Evolutionary conservation across 2,113 vertebrate species (phyloP), one percentile per base, ranked within the genome.

Genomic region (Seriola quinqueradiata): DNA sequence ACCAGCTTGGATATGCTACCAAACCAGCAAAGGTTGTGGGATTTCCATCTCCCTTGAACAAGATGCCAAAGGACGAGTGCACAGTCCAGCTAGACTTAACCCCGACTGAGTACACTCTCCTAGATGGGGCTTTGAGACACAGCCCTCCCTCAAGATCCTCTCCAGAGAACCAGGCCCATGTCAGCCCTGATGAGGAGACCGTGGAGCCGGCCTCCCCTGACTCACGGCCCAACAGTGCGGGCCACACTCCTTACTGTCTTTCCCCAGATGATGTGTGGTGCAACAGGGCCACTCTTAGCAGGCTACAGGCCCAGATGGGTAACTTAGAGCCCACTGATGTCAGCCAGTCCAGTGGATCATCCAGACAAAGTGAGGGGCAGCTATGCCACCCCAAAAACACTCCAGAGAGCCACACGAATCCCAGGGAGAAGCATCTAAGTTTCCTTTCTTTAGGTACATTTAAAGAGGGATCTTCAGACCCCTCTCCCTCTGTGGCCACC

Each of bases 401-500:
- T 5, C 21, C 77, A 50, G 92, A 93, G 36, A 77, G 76, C 72
- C 75, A 79, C 32, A 5, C 75, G 25, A 89, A 89, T 8, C 79
- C 92, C n/a, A 94, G 91, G 79, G 96, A 96, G 81, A 96, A 95
- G 83, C 95, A 95, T 36, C 86, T 96, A 0, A 96, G 93, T 9
- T 95, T 95, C 75, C 94, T 97, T 3, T 96, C 97, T 0, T 93
- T 97, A 42, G 96, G 97, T 61, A 93, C 97, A 0, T 95, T 97
- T 71, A 96, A 96, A 54, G 97, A 97, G 0, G 94, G 92, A 0
- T 73, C 92, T 17, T 96, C 95, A 0, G 97, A 98, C 0, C 93
- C 95, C 4, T 97, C 97, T 0, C 96, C 97, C 0, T 97, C 97
- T 0, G 46, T 97, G 19, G 63, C 91, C 48, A 92, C 87, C 70